Evolutionary conservation across 2,888 invertebrate species (phyloP).

Genomic region (Microchrysa polita): DNA sequence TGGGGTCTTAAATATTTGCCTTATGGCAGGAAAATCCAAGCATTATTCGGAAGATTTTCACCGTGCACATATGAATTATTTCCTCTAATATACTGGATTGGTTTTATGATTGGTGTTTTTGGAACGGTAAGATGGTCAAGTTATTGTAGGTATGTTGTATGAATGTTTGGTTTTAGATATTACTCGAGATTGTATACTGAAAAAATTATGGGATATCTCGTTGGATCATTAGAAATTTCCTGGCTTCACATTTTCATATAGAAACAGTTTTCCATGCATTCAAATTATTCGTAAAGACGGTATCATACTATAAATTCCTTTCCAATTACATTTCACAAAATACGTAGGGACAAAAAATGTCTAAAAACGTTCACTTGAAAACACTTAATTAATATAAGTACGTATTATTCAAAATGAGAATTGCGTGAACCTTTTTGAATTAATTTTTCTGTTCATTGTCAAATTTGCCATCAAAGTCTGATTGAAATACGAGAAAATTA

Average conservation of each 20-base stretch:
- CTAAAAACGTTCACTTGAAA: too few species aligned
- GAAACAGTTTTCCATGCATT: too few species aligned
- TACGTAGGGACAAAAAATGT: too few species aligned
- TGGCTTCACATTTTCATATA: too few species aligned
- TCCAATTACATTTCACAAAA: too few species aligned
- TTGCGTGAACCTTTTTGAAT: background rate
- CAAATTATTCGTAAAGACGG: too few species aligned
- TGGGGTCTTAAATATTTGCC: conserved; percentile 53
- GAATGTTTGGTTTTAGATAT: too few species aligned
- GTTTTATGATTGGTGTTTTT: conserved; percentile 52
- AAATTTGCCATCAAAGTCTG: conserved; percentile 19
- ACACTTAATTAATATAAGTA: background rate
- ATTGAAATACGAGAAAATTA: conserved; percentile 5
- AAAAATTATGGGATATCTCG: too few species aligned
- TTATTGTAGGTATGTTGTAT: too few species aligned
- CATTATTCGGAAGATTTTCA: conserved; percentile 31
- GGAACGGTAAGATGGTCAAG: conserved; percentile 56
- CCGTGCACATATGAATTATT: conserved; percentile 54
- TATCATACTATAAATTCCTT: too few species aligned
- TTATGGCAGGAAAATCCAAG: conserved; percentile 4
- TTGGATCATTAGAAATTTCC: too few species aligned
- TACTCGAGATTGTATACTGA: too few species aligned
- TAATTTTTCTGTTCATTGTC: background rate
- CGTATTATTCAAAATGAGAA: background rate
- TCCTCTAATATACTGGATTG: conserved; percentile 56